Percentiles rank a stretch among this genome's conserved stretches.
Evolutionary conservation across 2,888 invertebrate genomes (phyloP).

Genomic region (Caenorhabditis sp.): DNA sequence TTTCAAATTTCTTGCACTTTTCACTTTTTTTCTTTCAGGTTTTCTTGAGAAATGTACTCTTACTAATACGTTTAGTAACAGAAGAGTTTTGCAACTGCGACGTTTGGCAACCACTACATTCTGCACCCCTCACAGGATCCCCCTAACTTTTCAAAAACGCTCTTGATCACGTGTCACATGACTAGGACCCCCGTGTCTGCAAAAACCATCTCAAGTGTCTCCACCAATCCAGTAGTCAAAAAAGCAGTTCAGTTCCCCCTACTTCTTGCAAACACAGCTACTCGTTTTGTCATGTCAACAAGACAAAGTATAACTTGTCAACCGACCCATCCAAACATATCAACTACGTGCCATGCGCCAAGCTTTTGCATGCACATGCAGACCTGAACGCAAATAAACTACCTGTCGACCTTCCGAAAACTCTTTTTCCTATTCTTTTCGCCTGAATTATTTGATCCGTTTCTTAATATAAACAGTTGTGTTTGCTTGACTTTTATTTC

Average conservation of each 20-base stretch:
- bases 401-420: no score
- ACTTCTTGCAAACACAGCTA: slow-evolving; percentile 61
- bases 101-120: background rate
- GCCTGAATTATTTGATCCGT: no score
- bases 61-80: no score
- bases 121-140: background rate
- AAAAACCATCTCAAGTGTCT: slow-evolving; percentile 3
- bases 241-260: slow-evolving; percentile 57
- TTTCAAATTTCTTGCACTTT: slow-evolving; percentile 50
- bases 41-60: background rate
- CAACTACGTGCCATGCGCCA: slow-evolving; percentile 34
- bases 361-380: slow-evolving; percentile 35
- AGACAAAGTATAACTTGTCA: slow-evolving; percentile 57
- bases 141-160: no score
- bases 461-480: slow-evolving; percentile 53
- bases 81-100: no score
- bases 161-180: background rate
- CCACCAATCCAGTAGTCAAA: slow-evolving; percentile 22
- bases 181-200: slow-evolving; percentile 12
- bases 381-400: slow-evolving; percentile 56
- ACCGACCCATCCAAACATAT: slow-evolving; percentile 51
- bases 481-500: slow-evolving; percentile 50
- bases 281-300: slow-evolving; percentile 49
- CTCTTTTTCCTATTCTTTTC: no score
- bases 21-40: background rate